Conservation (phyloP, 2,113 vertebrate species). For the Callospermophilus lateralis region DNA sequence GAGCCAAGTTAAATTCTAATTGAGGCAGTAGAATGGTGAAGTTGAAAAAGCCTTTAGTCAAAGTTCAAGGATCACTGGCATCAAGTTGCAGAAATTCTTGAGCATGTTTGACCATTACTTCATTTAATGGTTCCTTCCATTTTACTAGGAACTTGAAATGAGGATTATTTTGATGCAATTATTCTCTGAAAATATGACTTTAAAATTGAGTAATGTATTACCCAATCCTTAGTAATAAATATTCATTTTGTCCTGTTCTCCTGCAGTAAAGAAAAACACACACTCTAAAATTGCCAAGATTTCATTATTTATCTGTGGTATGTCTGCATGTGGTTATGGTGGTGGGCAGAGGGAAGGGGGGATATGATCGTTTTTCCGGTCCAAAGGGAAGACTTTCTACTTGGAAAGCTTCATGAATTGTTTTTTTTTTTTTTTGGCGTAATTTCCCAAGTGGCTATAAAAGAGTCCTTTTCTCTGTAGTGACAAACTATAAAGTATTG, state of each 20-base stretch:
- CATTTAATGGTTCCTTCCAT: neutral
- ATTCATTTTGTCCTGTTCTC: constrained; percentile 21
- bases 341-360: rapidly evolving
- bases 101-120: neutral
- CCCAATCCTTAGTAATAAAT: constrained; percentile 31
- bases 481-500: neutral
- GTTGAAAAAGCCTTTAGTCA: neutral
- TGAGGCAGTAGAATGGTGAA: neutral
- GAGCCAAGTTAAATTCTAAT: neutral
- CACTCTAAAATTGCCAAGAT: neutral
- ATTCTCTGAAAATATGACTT: constrained; percentile 57
- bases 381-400: neutral
- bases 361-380: neutral
- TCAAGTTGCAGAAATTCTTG: constrained; percentile 1
- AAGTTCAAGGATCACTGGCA: neutral
- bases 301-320: neutral
- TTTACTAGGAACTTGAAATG: constrained; percentile 39
- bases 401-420: neutral
- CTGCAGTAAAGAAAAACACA: constrained; percentile 7
- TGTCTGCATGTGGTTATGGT: neutral
- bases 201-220: constrained; percentile 36
- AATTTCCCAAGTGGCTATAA: constrained; percentile 12
- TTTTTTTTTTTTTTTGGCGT: neutral
- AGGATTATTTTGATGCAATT: constrained; percentile 36
- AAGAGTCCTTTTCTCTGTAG: constrained; percentile 7